Evolutionary conservation across 2,797 vertebrate genomes (phyloP), one percentile per base, ranked within the genome.

Genomic region (Sebastes trivittatus): DNA sequence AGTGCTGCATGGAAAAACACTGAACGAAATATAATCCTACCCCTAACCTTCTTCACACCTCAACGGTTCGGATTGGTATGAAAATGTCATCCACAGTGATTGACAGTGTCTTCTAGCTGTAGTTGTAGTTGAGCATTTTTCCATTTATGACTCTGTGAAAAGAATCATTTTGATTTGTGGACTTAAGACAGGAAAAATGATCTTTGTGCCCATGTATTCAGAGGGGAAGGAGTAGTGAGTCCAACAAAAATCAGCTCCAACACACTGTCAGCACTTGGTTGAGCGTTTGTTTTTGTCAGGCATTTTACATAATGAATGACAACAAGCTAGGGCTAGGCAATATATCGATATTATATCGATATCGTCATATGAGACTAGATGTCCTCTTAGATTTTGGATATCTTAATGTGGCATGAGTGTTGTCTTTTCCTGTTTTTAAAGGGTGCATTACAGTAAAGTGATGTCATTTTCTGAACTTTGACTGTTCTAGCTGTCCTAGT

Each of bases 31-130:
- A 4, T 65, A 72, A 71, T 61, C 27, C 52, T 22, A 18, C n/a
- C 25, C 29, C 16, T 22, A 49, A 62, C 52, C 55, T 46, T 61
- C 25, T 23, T 49, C 36, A 65, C 30, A 65, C 30, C 22, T 69
- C 22, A 36, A 18, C 2, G 5, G 58, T 29, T 79, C 18, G 14
- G 14, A 27, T n/a, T 38, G 46, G 16, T 59, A 68, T 81, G 46
- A 59, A 79, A 73, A 72, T 65, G 64, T 60, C 58, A 36, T 22
- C 58, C 25, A 3, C 7, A 22, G 58, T 85, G 72, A 75, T 68
- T 34, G 62, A 79, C 63, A 18, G 62, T 23, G 20, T 66, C 34
- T 71, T 71, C 3, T 2, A 23, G 11, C 42, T 58, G 10, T 14
- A 7, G 16, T 13, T 42, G 38, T 52, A 58, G 14, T 25, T 65